Percentiles rank a stretch among this genome's conserved stretches.
Evolutionary conservation across 2,888 invertebrate genomes (phyloP).

Genomic region (Andrena marginata): DNA sequence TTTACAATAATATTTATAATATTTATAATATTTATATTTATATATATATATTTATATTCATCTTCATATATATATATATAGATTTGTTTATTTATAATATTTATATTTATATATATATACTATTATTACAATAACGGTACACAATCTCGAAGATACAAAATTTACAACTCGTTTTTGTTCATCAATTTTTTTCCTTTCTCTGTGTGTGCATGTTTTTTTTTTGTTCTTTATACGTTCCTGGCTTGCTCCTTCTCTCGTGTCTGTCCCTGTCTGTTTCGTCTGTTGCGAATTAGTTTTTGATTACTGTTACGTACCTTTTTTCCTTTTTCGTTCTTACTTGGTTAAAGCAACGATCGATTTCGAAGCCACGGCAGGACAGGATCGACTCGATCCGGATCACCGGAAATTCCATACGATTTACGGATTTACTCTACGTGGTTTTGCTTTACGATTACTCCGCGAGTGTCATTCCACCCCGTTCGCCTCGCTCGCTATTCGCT

Average conservation of each 20-base stretch:
- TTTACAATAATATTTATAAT: conserved; percentile 58
- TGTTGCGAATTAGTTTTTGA: not conserved
- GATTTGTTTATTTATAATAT: conserved; percentile 47
- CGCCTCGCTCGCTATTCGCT: conserved; percentile 65
- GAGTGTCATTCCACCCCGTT: conserved; percentile 4
- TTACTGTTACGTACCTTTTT: not conserved
- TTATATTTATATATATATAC: conserved; percentile 58
- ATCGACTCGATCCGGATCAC: conserved; percentile 54
- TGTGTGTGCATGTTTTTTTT: not conserved
- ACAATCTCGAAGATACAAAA: conserved; percentile 83
- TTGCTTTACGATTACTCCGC: conserved; percentile 67
- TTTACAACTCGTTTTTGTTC: conserved; percentile 73
- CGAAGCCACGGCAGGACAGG: not conserved
- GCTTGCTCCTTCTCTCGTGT: conserved; percentile 23
- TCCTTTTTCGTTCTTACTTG: not conserved
- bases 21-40: conserved; percentile 63
- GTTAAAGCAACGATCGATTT: conserved; percentile 1
- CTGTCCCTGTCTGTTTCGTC: conserved; percentile 8
- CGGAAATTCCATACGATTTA: conserved; percentile 52
- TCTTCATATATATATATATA: conserved; percentile 54
- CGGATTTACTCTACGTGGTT: conserved; percentile 47
- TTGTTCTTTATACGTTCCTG: conserved; percentile 24
- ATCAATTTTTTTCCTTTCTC: conserved; percentile 15
- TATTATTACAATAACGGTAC: conserved; percentile 78
- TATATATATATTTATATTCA: conserved; percentile 56